phyloP scores from a whole-genome alignment of 2,113 vertebrate species.

The Hypocryptadius cinnamomeus region DNA sequence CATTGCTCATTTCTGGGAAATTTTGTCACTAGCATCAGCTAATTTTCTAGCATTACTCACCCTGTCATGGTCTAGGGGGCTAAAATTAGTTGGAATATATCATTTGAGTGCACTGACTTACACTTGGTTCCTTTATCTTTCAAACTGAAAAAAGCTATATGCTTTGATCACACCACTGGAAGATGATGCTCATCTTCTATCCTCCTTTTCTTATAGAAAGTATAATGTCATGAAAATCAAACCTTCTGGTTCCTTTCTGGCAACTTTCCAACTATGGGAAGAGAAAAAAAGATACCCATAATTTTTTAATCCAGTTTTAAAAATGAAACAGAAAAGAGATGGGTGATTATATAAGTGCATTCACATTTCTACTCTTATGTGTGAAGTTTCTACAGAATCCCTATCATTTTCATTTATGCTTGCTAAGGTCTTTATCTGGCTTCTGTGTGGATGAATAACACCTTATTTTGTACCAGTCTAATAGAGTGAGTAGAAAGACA shows the following conservation, averaged over 20 bases:
- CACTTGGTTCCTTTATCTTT: not conserved
- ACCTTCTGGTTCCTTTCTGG: not conserved
- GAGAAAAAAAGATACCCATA: not conserved
- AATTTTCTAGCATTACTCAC: not conserved
- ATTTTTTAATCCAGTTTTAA: not conserved
- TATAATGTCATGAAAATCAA: not conserved
- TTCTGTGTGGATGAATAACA: not conserved
- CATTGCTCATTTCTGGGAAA: not conserved
- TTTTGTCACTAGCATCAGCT: not conserved
- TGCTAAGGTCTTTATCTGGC: not conserved
- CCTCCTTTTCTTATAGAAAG: not conserved
- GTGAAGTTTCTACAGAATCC: not conserved
- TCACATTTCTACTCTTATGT: not conserved
- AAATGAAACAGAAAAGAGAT: not conserved
- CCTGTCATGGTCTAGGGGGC: not conserved
- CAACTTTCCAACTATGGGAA: not conserved
- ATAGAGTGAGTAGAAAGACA: not conserved
- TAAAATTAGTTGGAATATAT: not conserved
- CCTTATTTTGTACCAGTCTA: not conserved
- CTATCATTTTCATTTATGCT: not conserved
- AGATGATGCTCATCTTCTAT: not conserved
- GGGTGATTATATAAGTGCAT: not conserved
- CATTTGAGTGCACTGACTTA: not conserved
- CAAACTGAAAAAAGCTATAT: not conserved
- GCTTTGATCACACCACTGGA: not conserved